phyloP scores from a whole-genome alignment of 2,113 vertebrate genomes.

The Pseudorectes ferrugineus region DNA sequence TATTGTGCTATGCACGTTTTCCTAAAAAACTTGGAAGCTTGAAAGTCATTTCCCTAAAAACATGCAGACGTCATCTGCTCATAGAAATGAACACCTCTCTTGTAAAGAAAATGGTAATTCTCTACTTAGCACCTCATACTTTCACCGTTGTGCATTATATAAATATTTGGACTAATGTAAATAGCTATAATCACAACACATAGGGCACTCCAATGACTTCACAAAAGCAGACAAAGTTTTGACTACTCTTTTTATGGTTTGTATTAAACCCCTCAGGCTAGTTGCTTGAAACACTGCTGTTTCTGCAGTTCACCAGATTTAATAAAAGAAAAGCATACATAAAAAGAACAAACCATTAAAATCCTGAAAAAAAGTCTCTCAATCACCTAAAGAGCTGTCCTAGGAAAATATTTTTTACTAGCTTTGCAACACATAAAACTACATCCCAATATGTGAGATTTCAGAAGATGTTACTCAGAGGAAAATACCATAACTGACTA shows the following conservation, averaged over 20 bases:
- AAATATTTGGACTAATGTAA: slow-evolving; percentile 45
- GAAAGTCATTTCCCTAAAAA: neutral
- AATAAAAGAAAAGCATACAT: neutral
- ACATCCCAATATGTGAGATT: neutral
- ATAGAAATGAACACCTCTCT: neutral
- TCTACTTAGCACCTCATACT: neutral
- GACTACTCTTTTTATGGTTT: neutral
- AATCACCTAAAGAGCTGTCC: neutral
- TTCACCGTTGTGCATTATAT: neutral
- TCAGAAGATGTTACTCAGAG: neutral
- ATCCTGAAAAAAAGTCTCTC: neutral
- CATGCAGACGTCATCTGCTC: neutral
- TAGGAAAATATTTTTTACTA: neutral
- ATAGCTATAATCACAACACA: neutral
- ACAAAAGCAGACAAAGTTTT: neutral
- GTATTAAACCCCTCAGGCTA: neutral
- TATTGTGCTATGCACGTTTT: neutral
- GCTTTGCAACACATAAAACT: neutral
- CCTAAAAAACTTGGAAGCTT: neutral
- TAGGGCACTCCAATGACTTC: neutral
- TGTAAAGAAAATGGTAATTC: neutral
- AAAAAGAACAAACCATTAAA: neutral
- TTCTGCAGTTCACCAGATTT: neutral
- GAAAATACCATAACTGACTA: neutral
- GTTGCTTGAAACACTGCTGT: neutral